These are phyloP conservation scores for Xiphophorus couchianus DNA, from an alignment of 2,113 vertebrate species.

Conservation along the genomic window DNA sequence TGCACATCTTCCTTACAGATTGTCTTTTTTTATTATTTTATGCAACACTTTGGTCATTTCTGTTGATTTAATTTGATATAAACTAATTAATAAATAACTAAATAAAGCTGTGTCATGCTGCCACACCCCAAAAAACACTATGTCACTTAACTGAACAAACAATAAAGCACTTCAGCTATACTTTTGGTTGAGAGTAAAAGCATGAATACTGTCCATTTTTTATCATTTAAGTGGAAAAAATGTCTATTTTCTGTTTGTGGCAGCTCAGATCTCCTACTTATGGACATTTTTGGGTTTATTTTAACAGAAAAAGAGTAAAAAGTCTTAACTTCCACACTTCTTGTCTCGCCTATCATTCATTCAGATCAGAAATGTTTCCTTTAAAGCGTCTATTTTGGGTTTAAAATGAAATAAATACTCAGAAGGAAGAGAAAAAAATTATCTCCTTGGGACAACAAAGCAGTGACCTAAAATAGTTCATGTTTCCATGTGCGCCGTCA, in stretches of 20 bases:
- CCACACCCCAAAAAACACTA: too few species aligned
- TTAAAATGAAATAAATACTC: neutral
- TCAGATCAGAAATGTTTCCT: neutral
- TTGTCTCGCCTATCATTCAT: neutral
- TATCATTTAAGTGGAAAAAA: too few species aligned
- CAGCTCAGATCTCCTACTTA: too few species aligned
- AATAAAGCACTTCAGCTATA: too few species aligned
- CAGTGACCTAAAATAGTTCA: neutral
- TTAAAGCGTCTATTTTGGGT: neutral
- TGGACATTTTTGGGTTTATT: too few species aligned
- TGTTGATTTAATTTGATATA: neutral
- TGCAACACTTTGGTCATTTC: neutral
- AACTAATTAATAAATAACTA: neutral
- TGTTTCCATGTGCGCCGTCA: neutral
- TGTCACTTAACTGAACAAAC: too few species aligned
- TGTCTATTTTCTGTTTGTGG: too few species aligned
- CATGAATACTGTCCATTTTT: too few species aligned
- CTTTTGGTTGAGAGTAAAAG: too few species aligned
- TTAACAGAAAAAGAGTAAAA: too few species aligned
- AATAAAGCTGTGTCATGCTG: too few species aligned
- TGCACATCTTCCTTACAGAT: neutral
- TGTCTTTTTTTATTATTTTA: neutral
- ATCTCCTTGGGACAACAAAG: neutral
- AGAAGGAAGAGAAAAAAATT: neutral
- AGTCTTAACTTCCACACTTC: neutral